These are phyloP conservation scores for Pollachius pollachius DNA, from an alignment of 2,113 vertebrate species.

Conservation along the genomic window DNA sequence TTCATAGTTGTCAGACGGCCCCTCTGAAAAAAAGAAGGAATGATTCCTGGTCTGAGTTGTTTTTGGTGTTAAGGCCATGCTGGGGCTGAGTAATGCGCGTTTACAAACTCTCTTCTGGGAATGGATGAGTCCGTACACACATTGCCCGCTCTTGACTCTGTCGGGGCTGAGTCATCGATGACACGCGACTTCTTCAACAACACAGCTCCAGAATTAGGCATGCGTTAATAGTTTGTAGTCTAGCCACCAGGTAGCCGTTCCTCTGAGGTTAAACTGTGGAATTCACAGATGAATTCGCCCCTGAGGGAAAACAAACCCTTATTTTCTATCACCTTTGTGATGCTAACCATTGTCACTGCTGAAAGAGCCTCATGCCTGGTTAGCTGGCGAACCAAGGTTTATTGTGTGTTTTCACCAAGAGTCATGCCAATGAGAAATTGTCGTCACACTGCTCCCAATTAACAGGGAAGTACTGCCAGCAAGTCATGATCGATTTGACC, in stretches of 20 bases:
- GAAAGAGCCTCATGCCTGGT: slow-evolving; percentile 48
- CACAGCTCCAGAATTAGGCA: slow-evolving; percentile 45
- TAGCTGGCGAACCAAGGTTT: slow-evolving; percentile 47
- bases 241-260: neutral
- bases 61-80: slow-evolving; percentile 57
- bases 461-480: slow-evolving; percentile 62
- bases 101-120: slow-evolving; percentile 58
- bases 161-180: slow-evolving; percentile 58
- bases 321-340: neutral
- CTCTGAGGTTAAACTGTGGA: too few species aligned
- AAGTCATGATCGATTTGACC: slow-evolving; percentile 71
- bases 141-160: neutral
- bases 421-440: slow-evolving; percentile 57
- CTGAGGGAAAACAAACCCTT: neutral
- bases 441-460: slow-evolving; percentile 62
- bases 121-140: slow-evolving; percentile 51
- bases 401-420: slow-evolving; percentile 59
- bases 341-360: slow-evolving; percentile 20
- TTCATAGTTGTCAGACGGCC: slow-evolving; percentile 6
- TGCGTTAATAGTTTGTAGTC: slow-evolving; percentile 17
- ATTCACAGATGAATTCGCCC: neutral
- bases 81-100: slow-evolving; percentile 58
- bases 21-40: slow-evolving; percentile 1
- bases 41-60: slow-evolving; percentile 35
- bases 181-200: slow-evolving; percentile 51